Evolutionary conservation across 2,888 invertebrate genomes (phyloP), one percentile per base, ranked within the genome.

Genomic region (Strigamia maritima): DNA sequence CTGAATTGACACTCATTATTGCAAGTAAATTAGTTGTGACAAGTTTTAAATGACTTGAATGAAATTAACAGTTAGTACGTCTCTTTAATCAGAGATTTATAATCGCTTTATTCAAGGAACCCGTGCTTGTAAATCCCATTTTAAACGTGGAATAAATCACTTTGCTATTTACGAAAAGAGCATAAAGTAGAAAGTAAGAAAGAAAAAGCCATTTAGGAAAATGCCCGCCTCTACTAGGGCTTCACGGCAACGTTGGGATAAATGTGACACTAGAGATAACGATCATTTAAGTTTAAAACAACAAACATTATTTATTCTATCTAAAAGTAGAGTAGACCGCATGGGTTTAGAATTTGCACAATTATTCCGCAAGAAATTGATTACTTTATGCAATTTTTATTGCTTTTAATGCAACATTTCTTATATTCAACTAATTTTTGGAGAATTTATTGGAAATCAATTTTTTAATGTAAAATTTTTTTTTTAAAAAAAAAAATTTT

Each of bases 221-320:
- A 70, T 28, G 70, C 70, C 70, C 70, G 70, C 70, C 70, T 70
- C 8, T 12, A 26, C 26, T 70, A 28, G 70, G 70, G 70, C 70
- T 70, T 70, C 26, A 70, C 70, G 6, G n/a, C 28, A 70, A 28
- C 26, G 14, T 70, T 28, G 3, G 26, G 26, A 26, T 28, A 70
- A 70, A 70, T 70, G n/a, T 70, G 70, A 70, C 26, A 70, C 70
- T n/a, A 70, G 70, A 70, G 70, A 70, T 70, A 70, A 70, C 70
- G 28, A 16, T 70, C 70, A 70, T 26, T 70, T 70, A 12, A 70
- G 7, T 26, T 35, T 35, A 31, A 31, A 8, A 8, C 7, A 3
- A 3, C 6, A 35, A 8, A 10, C 8, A 35, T 35, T 35, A 1
- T 10, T 28, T 1, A 16, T n/a, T 26, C 12, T 28, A 26, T 26